Base-by-base conservation (phyloP, 35 echinoderm and acorn worm species). In the Amphiura filiformis region DNA sequence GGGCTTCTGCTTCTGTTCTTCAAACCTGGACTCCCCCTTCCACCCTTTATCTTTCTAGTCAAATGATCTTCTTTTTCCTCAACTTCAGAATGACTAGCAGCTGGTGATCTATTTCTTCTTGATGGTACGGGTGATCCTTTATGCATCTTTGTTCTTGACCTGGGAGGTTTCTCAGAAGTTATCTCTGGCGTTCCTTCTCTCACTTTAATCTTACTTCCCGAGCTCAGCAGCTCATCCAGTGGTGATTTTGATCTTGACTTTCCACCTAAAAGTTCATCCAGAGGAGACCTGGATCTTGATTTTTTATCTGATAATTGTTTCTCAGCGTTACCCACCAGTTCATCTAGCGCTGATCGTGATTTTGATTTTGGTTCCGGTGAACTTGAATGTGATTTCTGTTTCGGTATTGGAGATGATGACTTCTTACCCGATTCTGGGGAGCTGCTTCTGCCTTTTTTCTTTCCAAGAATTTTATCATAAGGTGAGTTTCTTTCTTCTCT, bases 361-460 rank as follows among this genome's bases (percentile, higher is more conserved):
- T 52, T 52, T n/a, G 15, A n/a, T 31, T 42, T 81, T 38, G 80
- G 80, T 17, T 81, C 80, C 34, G 81, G 81, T 22, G 81, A 28
- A 32, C 17, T n/a, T 39, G 36, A 30, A 28, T 31, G 79, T 13
- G 56, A 70, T 83, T 89, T 89, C 4, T 34, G 31, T 31, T 83
- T 44, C 31, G 88, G 64, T 39, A 83, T 76, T 18, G 80, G 80
- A 15, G 88, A 78, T 82, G 26, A 82, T n/a, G 81, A 84, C 56
- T 75, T 90, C 23, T 49, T 30, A 36, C 38, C 57, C 9, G 81
- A 56, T 37, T 84, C 76, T 39, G 88, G 88, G n/a, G 80, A 75
- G 0, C 26, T 32, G 26, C 39, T 84, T 15, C 70, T 44, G 70
- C 20, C 36, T 39, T 78, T 76, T 32, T 87, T 36, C 28, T 76